These are phyloP conservation scores for Spodoptera litura DNA, from an alignment of 1,140 invertebrate species.

Conservation along the genomic window DNA sequence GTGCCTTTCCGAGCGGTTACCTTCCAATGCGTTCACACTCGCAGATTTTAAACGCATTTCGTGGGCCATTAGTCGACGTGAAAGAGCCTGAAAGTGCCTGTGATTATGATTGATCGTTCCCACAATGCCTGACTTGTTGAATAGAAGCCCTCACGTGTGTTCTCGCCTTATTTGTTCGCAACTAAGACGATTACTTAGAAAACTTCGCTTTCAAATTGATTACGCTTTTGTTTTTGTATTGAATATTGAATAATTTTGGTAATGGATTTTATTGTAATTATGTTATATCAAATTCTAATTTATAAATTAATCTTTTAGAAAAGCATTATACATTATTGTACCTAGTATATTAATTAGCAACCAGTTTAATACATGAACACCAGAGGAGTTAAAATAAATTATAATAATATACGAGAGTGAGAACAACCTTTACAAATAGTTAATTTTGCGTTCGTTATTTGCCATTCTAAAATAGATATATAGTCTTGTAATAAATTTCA, in stretches of 20 bases:
- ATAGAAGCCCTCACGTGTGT: slow-evolving; percentile 74
- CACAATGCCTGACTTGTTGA: slow-evolving; percentile 81
- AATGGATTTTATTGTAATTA: slow-evolving; percentile 4
- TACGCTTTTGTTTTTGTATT: slow-evolving; percentile 50
- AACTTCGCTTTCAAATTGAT: slow-evolving; percentile 56
- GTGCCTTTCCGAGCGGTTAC: slow-evolving; percentile 82
- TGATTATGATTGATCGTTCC: slow-evolving; percentile 83
- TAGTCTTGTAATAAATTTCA: not conserved
- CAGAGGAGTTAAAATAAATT: too few species aligned
- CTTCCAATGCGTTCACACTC: slow-evolving; percentile 76
- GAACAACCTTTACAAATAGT: too few species aligned
- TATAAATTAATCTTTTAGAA: too few species aligned
- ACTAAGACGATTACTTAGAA: slow-evolving; percentile 53
- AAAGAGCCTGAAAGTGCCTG: slow-evolving; percentile 82
- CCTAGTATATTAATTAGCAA: too few species aligned
- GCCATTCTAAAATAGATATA: too few species aligned
- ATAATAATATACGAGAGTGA: too few species aligned
- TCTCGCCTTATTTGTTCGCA: slow-evolving; percentile 70
- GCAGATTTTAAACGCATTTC: slow-evolving; percentile 84
- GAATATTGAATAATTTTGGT: slow-evolving; percentile 6
- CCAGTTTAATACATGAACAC: too few species aligned
- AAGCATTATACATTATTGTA: too few species aligned
- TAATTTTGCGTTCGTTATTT: too few species aligned
- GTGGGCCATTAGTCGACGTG: slow-evolving; percentile 83
- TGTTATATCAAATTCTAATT: not conserved